These are phyloP conservation scores for Antechinus flavipes DNA, from an alignment of 2,113 vertebrate species.

Conservation along the genomic window DNA sequence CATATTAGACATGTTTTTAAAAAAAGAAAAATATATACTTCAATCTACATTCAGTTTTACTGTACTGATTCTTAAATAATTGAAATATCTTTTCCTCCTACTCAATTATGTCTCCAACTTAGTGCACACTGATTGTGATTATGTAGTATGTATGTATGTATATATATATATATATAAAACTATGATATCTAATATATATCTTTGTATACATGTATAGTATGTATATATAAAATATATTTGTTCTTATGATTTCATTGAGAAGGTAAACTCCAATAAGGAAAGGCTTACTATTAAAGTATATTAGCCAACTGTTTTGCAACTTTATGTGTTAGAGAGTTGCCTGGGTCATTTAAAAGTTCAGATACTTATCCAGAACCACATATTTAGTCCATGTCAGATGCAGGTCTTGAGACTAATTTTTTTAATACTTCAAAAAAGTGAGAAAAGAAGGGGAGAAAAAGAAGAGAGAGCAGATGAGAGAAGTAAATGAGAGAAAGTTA, in stretches of 20 bases:
- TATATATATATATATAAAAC: background rate
- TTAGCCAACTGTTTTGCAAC: background rate
- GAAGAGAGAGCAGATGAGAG: too few species aligned
- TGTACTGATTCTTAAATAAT: background rate
- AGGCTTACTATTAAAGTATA: background rate
- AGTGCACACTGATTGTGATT: background rate
- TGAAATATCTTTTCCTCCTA: background rate
- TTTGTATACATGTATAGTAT: background rate
- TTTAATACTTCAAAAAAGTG: background rate
- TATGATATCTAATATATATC: background rate
- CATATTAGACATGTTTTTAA: background rate
- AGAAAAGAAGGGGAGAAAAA: background rate
- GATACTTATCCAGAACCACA: background rate
- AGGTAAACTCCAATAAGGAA: background rate
- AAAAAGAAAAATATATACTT: background rate
- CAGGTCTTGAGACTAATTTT: background rate
- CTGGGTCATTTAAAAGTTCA: background rate
- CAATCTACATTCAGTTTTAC: background rate
- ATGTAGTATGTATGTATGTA: background rate
- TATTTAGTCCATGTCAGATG: background rate
- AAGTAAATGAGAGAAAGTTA: too few species aligned
- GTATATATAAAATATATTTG: background rate
- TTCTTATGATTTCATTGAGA: background rate
- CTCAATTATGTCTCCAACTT: background rate
- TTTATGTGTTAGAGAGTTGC: background rate